A percentile compares a stretch with the other conserved stretches of the same genome.
phyloP scores from a whole-genome alignment of 2,113 vertebrate genomes.

The Todiramphus saurophagus region DNA sequence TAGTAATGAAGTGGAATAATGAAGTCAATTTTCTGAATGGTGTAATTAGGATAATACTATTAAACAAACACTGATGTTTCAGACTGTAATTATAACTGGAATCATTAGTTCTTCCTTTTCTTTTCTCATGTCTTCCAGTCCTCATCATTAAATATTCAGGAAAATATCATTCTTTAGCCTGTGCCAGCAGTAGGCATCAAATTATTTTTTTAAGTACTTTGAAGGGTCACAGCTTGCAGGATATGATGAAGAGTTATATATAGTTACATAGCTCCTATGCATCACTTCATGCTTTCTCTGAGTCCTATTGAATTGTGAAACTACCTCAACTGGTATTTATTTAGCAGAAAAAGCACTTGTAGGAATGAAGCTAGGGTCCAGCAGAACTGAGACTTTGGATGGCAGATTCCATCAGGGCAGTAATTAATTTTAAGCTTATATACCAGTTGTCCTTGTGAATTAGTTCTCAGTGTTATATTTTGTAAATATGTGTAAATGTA shows the following conservation, averaged over 20 bases:
- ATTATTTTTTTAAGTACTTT: background rate
- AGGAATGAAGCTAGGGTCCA: background rate
- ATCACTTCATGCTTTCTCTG: background rate
- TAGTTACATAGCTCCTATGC: background rate
- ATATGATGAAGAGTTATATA: background rate
- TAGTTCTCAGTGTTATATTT: background rate
- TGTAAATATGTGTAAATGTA: background rate
- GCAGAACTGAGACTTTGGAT: background rate
- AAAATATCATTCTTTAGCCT: background rate
- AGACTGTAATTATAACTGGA: background rate
- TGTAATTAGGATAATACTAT: background rate
- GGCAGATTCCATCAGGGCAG: background rate
- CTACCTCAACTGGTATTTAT: background rate
- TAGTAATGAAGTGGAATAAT: background rate
- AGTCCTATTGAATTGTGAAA: background rate
- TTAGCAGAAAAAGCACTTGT: background rate
- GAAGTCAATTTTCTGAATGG: background rate
- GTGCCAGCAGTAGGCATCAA: background rate
- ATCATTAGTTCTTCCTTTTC: background rate
- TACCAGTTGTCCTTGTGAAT: background rate
- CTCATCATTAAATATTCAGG: background rate
- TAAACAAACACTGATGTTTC: background rate
- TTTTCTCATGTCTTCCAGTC: background rate
- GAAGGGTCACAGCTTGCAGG: background rate
- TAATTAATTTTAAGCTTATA: background rate